Conservation (phyloP, 2,797 vertebrate genomes). For the Rousettus madagascariensis region DNA sequence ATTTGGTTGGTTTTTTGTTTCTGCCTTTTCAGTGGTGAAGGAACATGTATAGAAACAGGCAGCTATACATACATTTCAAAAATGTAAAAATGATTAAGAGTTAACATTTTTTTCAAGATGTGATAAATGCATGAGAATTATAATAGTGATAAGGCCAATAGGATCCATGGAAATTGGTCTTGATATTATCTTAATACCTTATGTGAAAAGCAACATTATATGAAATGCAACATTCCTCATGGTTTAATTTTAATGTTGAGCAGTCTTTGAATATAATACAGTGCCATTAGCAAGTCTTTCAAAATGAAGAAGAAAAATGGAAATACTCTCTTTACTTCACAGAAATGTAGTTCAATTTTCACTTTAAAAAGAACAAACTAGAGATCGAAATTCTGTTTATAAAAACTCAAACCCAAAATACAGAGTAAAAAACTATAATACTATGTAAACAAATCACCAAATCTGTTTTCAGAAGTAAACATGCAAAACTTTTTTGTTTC, state of each 20-base stretch:
- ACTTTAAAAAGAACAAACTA: neutral
- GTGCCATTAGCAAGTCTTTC: conserved; percentile 7
- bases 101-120: neutral
- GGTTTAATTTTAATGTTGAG: conserved; percentile 38
- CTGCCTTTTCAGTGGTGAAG: neutral
- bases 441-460: neutral
- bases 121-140: conserved; percentile 9
- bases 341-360: conserved; percentile 32
- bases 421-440: neutral
- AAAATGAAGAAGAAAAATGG: conserved; percentile 16
- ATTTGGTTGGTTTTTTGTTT: neutral
- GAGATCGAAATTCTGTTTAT: neutral
- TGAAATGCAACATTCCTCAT: neutral
- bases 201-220: neutral
- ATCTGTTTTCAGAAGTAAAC: conserved; percentile 24
- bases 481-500: neutral
- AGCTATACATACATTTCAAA: neutral
- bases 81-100: neutral
- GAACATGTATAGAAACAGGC: neutral
- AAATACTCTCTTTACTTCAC: neutral
- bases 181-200: neutral
- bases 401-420: conserved; percentile 21
- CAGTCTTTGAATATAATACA: neutral
- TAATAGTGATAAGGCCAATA: neutral
- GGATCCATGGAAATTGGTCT: neutral